phyloP scores from a whole-genome alignment of 2,797 vertebrate species.

The Melanotaenia trifasciata region DNA sequence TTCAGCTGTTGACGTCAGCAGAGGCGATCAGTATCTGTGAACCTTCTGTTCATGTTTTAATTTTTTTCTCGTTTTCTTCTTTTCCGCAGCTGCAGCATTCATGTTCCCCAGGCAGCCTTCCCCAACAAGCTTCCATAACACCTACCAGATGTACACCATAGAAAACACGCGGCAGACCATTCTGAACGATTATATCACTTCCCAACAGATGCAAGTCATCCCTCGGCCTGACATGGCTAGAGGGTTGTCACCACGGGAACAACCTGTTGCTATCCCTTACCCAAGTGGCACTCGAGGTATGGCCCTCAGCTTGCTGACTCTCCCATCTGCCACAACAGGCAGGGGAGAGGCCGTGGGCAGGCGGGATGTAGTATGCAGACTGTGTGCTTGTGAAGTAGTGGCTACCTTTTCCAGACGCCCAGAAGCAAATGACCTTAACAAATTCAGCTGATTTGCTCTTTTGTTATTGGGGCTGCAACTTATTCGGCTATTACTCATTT shows the following conservation, averaged over 20 bases:
- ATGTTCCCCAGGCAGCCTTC: conserved; percentile 96
- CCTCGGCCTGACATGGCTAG: conserved; percentile 90
- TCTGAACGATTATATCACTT: conserved; percentile 99
- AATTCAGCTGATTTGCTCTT: conserved; percentile 70
- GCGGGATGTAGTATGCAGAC: conserved; percentile 61
- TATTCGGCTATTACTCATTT: conserved; percentile 65
- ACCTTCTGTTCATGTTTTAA: conserved; percentile 58
- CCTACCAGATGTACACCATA: conserved; percentile 98
- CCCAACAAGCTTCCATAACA: conserved; percentile 94
- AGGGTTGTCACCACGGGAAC: conserved; percentile 93
- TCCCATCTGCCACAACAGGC: conserved; percentile 38
- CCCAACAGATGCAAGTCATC: conserved; percentile 98
- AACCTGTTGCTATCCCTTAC: conserved; percentile 90
- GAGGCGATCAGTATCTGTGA: conserved; percentile 48
- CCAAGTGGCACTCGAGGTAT: conserved; percentile 90
- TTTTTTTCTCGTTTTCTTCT: conserved; percentile 10
- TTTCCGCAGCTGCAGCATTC: conserved; percentile 83
- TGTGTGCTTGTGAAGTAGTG: conserved; percentile 82
- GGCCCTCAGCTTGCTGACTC: conserved; percentile 49
- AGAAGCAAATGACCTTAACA: conserved; percentile 87
- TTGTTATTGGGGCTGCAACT: conserved; percentile 65
- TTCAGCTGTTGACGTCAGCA: conserved; percentile 61
- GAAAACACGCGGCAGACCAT: conserved; percentile 99
- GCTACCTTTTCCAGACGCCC: conserved; percentile 87
- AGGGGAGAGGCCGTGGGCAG: conserved; percentile 30